Evolutionary conservation across 2,888 invertebrate genomes (phyloP).

Genomic region (Drosophila planitibia): DNA sequence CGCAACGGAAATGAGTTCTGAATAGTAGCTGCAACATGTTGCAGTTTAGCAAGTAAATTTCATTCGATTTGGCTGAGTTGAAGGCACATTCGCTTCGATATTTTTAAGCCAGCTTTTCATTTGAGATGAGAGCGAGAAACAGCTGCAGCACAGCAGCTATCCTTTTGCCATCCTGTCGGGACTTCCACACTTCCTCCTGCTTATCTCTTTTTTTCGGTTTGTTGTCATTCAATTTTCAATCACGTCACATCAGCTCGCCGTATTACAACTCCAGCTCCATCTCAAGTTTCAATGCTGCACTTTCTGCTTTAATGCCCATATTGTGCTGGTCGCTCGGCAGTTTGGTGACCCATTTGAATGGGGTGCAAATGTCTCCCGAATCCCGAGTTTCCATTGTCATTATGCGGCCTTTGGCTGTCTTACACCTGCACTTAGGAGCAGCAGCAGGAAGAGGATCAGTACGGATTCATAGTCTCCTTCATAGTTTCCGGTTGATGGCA

Average conservation of each 20-base stretch:
- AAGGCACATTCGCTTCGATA: conserved; percentile 29
- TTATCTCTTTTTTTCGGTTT: neutral
- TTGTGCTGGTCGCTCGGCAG: conserved; percentile 10
- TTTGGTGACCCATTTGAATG: conserved; percentile 58
- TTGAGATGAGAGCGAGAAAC: conserved; percentile 3
- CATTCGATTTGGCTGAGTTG: conserved; percentile 25
- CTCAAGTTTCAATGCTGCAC: neutral
- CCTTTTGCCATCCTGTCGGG: conserved; percentile 25
- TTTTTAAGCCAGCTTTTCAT: conserved; percentile 34
- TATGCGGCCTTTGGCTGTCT: conserved; percentile 45
- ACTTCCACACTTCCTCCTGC: neutral
- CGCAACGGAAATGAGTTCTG: conserved; percentile 1
- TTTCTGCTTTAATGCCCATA: conserved; percentile 36
- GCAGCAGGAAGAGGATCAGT: neutral
- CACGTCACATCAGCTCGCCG: conserved; percentile 15
- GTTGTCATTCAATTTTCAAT: conserved; percentile 50
- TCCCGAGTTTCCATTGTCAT: conserved; percentile 58
- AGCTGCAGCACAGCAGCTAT: conserved; percentile 32
- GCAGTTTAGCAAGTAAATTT: conserved; percentile 11
- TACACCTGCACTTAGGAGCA: conserved; percentile 36
- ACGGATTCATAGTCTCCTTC: conserved; percentile 61
- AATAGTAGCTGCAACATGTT: neutral
- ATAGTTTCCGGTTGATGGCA: conserved; percentile 75
- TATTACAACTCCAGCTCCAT: conserved; percentile 7
- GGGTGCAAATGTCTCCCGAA: neutral